phyloP scores from a whole-genome alignment of 2,113 vertebrate species.

The Phrynosoma blainvillii region DNA sequence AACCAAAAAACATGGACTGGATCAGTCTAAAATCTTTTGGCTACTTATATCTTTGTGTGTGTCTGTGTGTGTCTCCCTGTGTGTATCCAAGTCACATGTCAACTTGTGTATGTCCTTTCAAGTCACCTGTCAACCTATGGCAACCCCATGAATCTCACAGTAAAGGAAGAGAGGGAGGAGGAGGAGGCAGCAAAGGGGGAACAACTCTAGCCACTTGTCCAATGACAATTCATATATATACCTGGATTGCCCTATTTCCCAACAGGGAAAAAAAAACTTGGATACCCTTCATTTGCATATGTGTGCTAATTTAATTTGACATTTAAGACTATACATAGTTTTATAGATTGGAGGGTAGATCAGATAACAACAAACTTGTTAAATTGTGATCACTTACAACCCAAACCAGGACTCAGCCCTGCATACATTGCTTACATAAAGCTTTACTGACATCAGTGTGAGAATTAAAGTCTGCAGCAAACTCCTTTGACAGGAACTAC shows the following conservation, averaged over 20 bases:
- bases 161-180: no score
- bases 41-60: not conserved
- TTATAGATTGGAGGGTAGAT: not conserved
- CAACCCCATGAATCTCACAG: no score
- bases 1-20: not conserved
- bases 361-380: not conserved
- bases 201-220: no score
- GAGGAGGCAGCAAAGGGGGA: no score
- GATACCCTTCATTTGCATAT: no score
- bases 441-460: not conserved
- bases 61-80: no score
- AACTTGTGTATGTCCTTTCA: no score
- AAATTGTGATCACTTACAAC: not conserved
- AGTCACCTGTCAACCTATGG: no score
- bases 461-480: not conserved
- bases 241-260: not conserved
- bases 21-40: not conserved
- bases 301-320: no score
- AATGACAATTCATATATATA: not conserved
- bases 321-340: not conserved
- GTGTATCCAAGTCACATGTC: no score
- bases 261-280: not conserved
- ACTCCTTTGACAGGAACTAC: no score
- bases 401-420: not conserved
- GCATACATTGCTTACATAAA: not conserved